Conservation (phyloP, 2,888 invertebrate genomes). For the Yponomeuta plumbellus region DNA sequence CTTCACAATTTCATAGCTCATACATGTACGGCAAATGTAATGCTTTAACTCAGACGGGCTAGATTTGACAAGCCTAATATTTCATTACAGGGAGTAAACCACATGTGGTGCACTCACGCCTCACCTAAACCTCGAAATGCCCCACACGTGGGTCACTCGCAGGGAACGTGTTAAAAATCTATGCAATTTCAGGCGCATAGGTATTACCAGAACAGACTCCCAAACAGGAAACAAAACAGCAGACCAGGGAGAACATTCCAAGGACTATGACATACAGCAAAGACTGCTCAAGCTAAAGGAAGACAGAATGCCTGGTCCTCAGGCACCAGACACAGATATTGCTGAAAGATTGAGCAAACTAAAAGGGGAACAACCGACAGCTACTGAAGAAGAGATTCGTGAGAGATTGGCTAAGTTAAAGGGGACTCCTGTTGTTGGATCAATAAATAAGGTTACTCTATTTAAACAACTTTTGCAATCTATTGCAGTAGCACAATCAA, state of each 20-base stretch:
- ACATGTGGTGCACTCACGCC: too few relatives aligned
- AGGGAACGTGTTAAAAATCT: too few relatives aligned
- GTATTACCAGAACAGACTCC: constrained; percentile 24
- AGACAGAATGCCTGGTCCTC: constrained; percentile 44
- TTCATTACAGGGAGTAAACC: too few relatives aligned
- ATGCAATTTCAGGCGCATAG: constrained; percentile 36
- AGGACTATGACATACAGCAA: constrained; percentile 79
- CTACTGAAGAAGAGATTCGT: constrained; percentile 80
- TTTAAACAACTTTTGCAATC: constrained; percentile 12
- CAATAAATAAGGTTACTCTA: constrained; percentile 24
- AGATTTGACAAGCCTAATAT: too few relatives aligned
- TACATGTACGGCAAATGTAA: too few relatives aligned
- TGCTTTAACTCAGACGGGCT: too few relatives aligned
- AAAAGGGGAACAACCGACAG: constrained; percentile 53
- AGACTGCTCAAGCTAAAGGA: constrained; percentile 82
- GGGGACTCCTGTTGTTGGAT: constrained; percentile 58
- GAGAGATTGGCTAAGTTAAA: constrained; percentile 81
- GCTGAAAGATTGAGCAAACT: constrained; percentile 47
- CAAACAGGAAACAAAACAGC: constrained; percentile 16
- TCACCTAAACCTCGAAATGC: too few relatives aligned
- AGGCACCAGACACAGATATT: constrained; percentile 42
- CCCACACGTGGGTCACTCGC: too few relatives aligned
- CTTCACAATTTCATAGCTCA: too few relatives aligned
- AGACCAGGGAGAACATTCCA: constrained; percentile 48
- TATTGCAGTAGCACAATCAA: too few relatives aligned